Conservation (phyloP, 37 sponge, comb jelly and placozoan genomes). For the Aplysina aerophoba region DNA sequence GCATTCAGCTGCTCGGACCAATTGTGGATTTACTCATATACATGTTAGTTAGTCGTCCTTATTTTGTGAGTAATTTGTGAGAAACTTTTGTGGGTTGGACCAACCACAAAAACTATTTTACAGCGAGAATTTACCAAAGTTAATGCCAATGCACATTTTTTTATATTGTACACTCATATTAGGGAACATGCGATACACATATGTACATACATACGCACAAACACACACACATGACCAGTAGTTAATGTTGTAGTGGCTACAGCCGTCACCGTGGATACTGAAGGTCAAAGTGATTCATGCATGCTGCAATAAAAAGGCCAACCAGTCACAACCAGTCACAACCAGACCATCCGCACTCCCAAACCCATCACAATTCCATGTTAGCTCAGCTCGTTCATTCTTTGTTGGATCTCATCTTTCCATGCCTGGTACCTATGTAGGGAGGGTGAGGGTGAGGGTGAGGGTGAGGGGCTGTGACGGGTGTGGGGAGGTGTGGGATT, state of each 20-base stretch:
- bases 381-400: neutral
- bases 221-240: conserved; percentile 10
- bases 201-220: conserved; percentile 37
- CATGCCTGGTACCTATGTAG: conserved; percentile 12
- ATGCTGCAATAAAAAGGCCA: no score
- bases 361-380: neutral
- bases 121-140: no score
- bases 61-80: no score
- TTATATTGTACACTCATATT: neutral
- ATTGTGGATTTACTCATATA: no score
- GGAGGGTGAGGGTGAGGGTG: neutral
- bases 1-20: no score
- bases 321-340: no score
- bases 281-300: no score
- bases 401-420: conserved; percentile 11
- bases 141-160: neutral
- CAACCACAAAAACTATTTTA: no score
- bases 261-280: neutral
- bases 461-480: no score
- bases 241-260: neutral
- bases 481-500: neutral
- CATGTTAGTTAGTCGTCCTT: no score
- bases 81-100: no score
- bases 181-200: conserved; percentile 8
- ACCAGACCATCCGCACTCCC: no score